These are phyloP conservation scores for Microcebus murinus DNA, from an alignment of 2,113 vertebrate genomes.

Conservation along the genomic window DNA sequence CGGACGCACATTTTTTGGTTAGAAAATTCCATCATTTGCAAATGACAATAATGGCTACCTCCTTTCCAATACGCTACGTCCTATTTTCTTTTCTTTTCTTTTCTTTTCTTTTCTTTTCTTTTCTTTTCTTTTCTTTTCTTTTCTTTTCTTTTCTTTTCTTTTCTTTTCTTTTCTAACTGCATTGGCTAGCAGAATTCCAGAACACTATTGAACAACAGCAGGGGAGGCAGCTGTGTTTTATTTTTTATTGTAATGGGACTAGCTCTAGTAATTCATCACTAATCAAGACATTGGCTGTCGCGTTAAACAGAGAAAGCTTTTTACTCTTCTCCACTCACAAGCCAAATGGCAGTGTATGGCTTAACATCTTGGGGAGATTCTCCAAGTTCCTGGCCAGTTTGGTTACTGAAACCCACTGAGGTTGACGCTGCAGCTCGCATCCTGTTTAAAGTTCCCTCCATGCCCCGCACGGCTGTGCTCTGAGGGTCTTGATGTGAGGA, in stretches of 20 bases:
- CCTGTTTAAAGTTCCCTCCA: not conserved
- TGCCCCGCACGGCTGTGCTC: rapidly evolving
- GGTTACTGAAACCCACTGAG: not conserved
- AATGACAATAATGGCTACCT: not conserved
- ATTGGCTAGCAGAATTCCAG: not conserved
- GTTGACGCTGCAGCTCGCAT: not conserved
- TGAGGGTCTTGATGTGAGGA: not conserved
- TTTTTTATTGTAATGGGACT: not conserved
- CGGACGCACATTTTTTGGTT: not conserved
- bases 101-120: not conserved
- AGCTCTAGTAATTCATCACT: not conserved
- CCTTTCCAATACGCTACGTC: not conserved
- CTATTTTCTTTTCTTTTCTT: too few species aligned
- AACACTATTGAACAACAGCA: not conserved
- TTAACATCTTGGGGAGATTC: not conserved
- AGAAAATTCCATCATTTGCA: not conserved
- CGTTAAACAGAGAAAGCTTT: not conserved
- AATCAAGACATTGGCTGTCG: not conserved
- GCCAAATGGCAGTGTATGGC: not conserved
- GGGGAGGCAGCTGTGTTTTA: not conserved
- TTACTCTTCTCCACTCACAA: not conserved
- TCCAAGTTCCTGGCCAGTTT: not conserved
- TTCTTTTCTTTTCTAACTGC: not conserved
- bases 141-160: not conserved
- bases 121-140: not conserved